These are phyloP conservation scores for Pomatorhinus ruficollis DNA, from an alignment of 2,113 vertebrate species.

Conservation along the genomic window DNA sequence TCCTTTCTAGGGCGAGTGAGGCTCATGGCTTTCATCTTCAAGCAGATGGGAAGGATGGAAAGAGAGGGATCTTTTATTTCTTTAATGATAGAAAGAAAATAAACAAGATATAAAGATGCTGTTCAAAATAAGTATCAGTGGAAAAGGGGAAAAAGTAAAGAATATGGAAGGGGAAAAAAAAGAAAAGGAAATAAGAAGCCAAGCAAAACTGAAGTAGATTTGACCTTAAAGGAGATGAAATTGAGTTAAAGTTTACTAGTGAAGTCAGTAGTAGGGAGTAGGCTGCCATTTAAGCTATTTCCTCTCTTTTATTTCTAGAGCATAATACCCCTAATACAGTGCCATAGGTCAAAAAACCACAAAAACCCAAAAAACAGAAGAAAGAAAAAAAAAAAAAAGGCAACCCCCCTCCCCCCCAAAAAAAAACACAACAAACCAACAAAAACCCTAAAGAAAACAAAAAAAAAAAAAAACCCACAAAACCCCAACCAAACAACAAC, in stretches of 20 bases:
- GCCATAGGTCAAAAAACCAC: slow-evolving; percentile 50
- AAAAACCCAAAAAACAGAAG: background rate
- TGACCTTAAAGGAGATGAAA: slow-evolving; percentile 40
- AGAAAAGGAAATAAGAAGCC: background rate
- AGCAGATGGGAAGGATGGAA: background rate
- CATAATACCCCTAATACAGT: slow-evolving; percentile 19
- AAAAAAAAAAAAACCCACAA: background rate
- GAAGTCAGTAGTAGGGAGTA: background rate
- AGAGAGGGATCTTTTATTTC: background rate
- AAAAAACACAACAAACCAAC: too few relatives aligned
- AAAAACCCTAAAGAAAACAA: background rate
- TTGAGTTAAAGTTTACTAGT: slow-evolving; percentile 18
- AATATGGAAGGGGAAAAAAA: background rate
- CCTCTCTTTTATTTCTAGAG: slow-evolving; percentile 6
- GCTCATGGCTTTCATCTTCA: slow-evolving; percentile 28
- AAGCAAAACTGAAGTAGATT: slow-evolving; percentile 1
- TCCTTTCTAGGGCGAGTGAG: background rate
- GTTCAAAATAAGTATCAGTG: slow-evolving; percentile 24
- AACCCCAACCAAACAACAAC: too few relatives aligned
- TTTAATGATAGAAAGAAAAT: background rate
- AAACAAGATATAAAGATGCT: background rate
- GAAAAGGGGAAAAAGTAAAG: background rate
- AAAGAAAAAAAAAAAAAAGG: background rate
- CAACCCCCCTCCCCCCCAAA: too few relatives aligned
- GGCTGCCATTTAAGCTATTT: slow-evolving; percentile 19